Evolutionary conservation across 2,888 invertebrate species (phyloP).

Genomic region (Opisthograptis luteolata): DNA sequence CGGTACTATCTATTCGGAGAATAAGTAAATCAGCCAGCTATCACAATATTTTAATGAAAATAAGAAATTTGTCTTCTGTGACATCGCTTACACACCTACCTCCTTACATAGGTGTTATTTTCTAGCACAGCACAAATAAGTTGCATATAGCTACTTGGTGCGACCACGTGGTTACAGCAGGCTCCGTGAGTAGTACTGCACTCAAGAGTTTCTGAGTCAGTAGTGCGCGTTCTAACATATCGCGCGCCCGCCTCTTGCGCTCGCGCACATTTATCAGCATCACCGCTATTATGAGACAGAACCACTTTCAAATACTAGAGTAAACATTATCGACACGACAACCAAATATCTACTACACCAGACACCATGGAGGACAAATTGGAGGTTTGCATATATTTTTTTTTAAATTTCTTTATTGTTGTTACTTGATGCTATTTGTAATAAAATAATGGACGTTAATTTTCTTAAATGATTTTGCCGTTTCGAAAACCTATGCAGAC

Average conservation of each 20-base stretch:
- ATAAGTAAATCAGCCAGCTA: no score
- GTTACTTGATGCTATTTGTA: constrained; percentile 35
- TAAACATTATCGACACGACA: constrained; percentile 33
- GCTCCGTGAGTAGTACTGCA: background rate
- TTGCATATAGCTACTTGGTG: no score
- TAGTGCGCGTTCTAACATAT: constrained; percentile 54
- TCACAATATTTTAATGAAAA: no score
- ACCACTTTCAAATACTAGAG: constrained; percentile 40
- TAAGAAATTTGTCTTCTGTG: no score
- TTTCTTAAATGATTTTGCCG: constrained; percentile 16
- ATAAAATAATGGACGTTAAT: constrained; percentile 36
- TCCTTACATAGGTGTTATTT: no score
- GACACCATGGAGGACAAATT: constrained; percentile 54
- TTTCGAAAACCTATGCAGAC: background rate
- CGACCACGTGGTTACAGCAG: constrained; percentile 6
- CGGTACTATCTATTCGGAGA: no score
- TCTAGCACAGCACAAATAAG: no score
- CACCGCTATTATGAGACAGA: constrained; percentile 42
- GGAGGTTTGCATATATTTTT: constrained; percentile 51
- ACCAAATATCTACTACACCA: constrained; percentile 22
- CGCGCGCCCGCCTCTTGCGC: constrained; percentile 56
- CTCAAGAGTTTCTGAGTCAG: no score
- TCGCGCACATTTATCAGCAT: constrained; percentile 35
- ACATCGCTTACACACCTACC: no score
- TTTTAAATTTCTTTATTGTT: constrained; percentile 21